Conservation (phyloP, 2,113 vertebrate genomes). For the Herpailurus yagouaroundi region DNA sequence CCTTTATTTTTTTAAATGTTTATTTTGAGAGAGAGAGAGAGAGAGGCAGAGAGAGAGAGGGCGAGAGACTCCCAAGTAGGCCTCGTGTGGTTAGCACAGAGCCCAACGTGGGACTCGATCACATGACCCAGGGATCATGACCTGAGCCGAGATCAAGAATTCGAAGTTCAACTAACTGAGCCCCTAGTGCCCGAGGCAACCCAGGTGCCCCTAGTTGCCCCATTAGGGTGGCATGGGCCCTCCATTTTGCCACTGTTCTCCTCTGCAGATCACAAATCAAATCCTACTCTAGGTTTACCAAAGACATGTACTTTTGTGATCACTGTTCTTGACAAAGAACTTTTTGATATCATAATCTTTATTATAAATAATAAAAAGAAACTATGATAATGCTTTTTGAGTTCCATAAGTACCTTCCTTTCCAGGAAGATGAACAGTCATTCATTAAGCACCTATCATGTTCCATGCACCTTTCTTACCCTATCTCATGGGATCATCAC, state of each 20-base stretch:
- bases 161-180: no score
- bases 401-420: constrained; percentile 9
- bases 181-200: no score
- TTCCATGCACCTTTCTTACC: background rate
- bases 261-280: background rate
- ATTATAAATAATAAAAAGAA: background rate
- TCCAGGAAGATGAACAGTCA: background rate
- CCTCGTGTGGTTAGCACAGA: no score
- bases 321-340: background rate
- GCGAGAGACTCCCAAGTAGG: no score
- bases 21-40: no score
- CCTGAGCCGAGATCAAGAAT: no score
- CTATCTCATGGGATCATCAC: background rate
- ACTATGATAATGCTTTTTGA: background rate
- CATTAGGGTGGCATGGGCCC: background rate
- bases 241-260: background rate
- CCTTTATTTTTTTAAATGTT: background rate
- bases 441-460: background rate
- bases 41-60: no score
- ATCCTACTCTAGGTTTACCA: background rate
- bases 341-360: background rate
- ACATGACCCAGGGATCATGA: no score
- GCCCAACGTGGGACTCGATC: no score
- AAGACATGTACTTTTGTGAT: background rate
- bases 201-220: background rate